phyloP scores from a whole-genome alignment of 2,888 invertebrate genomes.

The Thymelicus acteon region DNA sequence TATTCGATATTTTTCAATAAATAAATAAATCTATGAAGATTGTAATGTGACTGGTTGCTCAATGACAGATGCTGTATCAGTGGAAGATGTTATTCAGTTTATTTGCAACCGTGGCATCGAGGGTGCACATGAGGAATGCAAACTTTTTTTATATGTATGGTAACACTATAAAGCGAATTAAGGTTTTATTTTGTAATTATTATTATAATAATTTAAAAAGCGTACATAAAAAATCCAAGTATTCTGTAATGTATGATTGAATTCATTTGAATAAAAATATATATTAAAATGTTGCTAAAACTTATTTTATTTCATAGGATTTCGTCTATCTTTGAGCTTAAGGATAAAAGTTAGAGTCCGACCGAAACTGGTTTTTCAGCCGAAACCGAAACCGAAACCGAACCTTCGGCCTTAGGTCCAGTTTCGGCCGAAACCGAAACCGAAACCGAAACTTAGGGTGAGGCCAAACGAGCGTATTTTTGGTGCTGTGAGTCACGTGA shows the following conservation, averaged over 20 bases:
- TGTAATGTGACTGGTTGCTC: constrained; percentile 71
- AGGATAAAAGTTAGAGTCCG: too few relatives aligned
- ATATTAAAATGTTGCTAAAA: constrained; percentile 85
- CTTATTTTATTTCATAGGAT: constrained; percentile 62
- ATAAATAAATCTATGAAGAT: constrained; percentile 46
- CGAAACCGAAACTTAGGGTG: too few relatives aligned
- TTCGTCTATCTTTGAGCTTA: not conserved
- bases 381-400: too few relatives aligned
- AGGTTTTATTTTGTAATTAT: constrained; percentile 82
- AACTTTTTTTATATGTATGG: constrained; percentile 68
- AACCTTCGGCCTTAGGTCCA: too few relatives aligned
- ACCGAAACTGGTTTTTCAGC: too few relatives aligned
- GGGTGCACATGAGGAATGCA: constrained; percentile 63
- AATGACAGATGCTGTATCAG: constrained; percentile 50
- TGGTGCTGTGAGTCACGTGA: too few relatives aligned
- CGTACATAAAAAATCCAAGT: constrained; percentile 79
- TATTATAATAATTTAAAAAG: constrained; percentile 82
- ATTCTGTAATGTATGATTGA: constrained; percentile 83
- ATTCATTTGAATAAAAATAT: constrained; percentile 86
- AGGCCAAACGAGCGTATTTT: too few relatives aligned
- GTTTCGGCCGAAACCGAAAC: too few relatives aligned
- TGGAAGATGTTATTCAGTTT: constrained; percentile 56
- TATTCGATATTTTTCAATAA: constrained; percentile 68
- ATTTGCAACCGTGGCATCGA: constrained; percentile 68
- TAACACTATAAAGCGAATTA: constrained; percentile 75